Evolutionary conservation across 2,113 vertebrate genomes (phyloP).

Genomic region (Ctenomys sociabilis): DNA sequence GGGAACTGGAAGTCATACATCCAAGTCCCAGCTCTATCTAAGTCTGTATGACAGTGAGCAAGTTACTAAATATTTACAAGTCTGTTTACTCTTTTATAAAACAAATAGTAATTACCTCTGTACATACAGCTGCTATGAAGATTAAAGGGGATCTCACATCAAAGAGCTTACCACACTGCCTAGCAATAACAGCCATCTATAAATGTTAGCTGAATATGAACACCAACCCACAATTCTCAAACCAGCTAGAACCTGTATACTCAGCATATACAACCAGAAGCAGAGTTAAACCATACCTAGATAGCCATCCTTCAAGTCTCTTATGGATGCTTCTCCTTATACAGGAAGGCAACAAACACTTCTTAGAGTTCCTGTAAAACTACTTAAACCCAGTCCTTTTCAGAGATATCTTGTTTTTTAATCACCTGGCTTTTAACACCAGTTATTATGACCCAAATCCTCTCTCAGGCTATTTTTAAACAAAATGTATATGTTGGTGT

Average conservation of each 20-base stretch:
- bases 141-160: not conserved
- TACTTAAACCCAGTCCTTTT: not conserved
- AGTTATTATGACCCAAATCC: conserved; percentile 31
- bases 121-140: not conserved
- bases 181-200: not conserved
- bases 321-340: not conserved
- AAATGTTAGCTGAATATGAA: not conserved
- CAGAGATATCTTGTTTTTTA: not conserved
- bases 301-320: not conserved
- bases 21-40: conserved; percentile 32
- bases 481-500: not conserved
- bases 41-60: not conserved
- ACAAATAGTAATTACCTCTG: not conserved
- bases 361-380: not conserved
- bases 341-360: conserved; percentile 9
- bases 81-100: conserved; percentile 16
- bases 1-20: not conserved
- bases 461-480: conserved; percentile 16
- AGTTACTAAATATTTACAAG: conserved; percentile 9
- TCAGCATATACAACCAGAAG: not conserved
- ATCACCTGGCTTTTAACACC: not conserved
- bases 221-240: not conserved
- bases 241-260: not conserved
- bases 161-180: not conserved
- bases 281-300: not conserved